Base-by-base conservation (phyloP, 2,797 vertebrate species). In the Sebastes hopkinsi region DNA sequence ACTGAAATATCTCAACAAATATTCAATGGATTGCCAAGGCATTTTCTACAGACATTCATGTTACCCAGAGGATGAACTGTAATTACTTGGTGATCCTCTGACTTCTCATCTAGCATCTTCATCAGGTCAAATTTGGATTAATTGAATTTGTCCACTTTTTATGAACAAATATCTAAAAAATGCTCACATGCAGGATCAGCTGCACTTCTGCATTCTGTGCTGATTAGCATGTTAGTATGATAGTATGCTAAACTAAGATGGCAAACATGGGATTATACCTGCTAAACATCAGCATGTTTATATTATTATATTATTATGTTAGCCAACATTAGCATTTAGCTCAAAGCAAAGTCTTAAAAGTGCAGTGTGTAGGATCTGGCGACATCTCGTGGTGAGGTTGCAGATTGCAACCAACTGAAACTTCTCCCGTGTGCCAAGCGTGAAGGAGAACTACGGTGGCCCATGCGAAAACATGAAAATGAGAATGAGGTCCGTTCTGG, bases 401-500 rank as follows among this genome's bases (percentile, higher is more conserved):
- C 42, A 46, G 42, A 8, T 18, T 46, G 42, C 42, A 46, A 46
- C 42, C 42, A 46, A 18, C 16, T 46, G 42, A 1, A 46, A 46
- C 42, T 46, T 46, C 6, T 46, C 6, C 38, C 14, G 6, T 42
- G 38, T 42, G 38, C 38, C 14, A 16, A 42, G 38, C 38, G 6
- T 46, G 42, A 18, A 42, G 38, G 38, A 42, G 13, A 46, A 46
- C 42, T 18, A 46, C 3, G 42, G 42, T 46, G 42, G 42, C 42
- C 14, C 0, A 46, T 7, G 14, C 3, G 3, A 46, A 46, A 46
- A 46, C 1, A 8, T 20, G 7, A 46, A 8, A 46, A 46, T 0
- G 16, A 7, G 16, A 46, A 46, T 46, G 42, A n/a, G n/a, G 3
- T 18, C 42, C 42, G 7, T 46, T 46, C 16, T 46, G 16, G 7